Base-by-base conservation (phyloP, 2,888 invertebrate genomes). In the Litoditis marina region DNA sequence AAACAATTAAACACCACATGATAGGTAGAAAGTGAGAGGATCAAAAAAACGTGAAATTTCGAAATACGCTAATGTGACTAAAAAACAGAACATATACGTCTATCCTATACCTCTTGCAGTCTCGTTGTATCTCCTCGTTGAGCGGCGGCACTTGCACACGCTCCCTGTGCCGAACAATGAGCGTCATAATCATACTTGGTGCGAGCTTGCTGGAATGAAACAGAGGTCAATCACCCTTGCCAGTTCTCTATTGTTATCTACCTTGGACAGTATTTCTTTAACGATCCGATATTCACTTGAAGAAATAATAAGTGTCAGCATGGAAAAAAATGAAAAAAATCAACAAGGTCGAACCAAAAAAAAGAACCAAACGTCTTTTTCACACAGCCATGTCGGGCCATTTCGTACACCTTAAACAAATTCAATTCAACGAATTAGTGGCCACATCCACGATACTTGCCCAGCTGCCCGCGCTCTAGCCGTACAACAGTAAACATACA, bases 221-320 rank as follows among this genome's bases (percentile, higher is more conserved):
- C n/a, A n/a, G n/a, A n/a, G n/a, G n/a, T n/a, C n/a, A n/a, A n/a
- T n/a, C n/a, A n/a, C n/a, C n/a, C n/a, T n/a, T n/a, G n/a, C n/a
- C n/a, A n/a, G n/a, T n/a, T n/a, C n/a, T n/a, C n/a, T n/a, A n/a
- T 75, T 52, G 0, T 69, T 66, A 46, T 76, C 73, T 0, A 71
- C 71, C 42, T 75, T 75, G 19, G 55, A n/a, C n/a, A n/a, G n/a
- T n/a, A n/a, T n/a, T n/a, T n/a, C n/a, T n/a, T n/a, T n/a, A n/a
- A n/a, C n/a, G n/a, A n/a, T n/a, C n/a, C n/a, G n/a, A n/a, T n/a
- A n/a, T n/a, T n/a, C n/a, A n/a, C n/a, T n/a, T n/a, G n/a, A n/a
- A n/a, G n/a, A n/a, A n/a, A n/a, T n/a, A n/a, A n/a, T n/a, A n/a
- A n/a, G n/a, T n/a, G n/a, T n/a, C n/a, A n/a, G n/a, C n/a, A n/a